These are phyloP conservation scores for Oncorhynchus masou DNA, from an alignment of 2,113 vertebrate genomes.

Conservation along the genomic window DNA sequence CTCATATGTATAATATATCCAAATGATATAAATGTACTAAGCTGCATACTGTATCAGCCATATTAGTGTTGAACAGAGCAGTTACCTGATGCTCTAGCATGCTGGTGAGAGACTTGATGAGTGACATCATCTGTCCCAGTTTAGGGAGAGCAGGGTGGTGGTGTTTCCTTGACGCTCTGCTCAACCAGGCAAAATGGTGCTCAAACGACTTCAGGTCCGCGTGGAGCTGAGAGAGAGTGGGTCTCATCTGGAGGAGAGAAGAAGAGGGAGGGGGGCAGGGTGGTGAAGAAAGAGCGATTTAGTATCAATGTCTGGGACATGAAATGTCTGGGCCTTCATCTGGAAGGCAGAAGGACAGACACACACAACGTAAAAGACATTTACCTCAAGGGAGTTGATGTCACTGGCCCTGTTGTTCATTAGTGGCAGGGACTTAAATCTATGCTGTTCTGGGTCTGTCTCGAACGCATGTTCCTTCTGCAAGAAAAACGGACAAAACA, in stretches of 20 bases:
- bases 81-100: constrained; percentile 73
- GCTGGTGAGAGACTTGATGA: constrained; percentile 70
- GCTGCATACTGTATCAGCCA: too few relatives aligned
- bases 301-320: constrained; percentile 24
- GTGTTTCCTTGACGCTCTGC: constrained; percentile 71
- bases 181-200: constrained; percentile 79
- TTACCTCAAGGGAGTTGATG: constrained; percentile 77
- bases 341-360: constrained; percentile 2
- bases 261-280: constrained; percentile 24
- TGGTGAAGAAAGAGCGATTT: constrained; percentile 14
- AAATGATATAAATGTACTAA: too few relatives aligned
- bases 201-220: constrained; percentile 75
- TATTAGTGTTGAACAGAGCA: neutral
- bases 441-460: constrained; percentile 71
- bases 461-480: constrained; percentile 74
- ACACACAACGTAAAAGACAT: constrained; percentile 15
- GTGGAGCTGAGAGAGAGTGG: constrained; percentile 77
- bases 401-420: constrained; percentile 76
- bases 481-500: constrained; percentile 57
- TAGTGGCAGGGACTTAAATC: constrained; percentile 77
- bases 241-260: constrained; percentile 67
- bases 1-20: too few relatives aligned
- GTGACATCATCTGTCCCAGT: constrained; percentile 69
- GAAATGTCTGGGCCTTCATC: neutral
- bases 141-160: constrained; percentile 66